Base-by-base conservation (phyloP, 2,113 vertebrate species). In the Recurvirostra avosetta region DNA sequence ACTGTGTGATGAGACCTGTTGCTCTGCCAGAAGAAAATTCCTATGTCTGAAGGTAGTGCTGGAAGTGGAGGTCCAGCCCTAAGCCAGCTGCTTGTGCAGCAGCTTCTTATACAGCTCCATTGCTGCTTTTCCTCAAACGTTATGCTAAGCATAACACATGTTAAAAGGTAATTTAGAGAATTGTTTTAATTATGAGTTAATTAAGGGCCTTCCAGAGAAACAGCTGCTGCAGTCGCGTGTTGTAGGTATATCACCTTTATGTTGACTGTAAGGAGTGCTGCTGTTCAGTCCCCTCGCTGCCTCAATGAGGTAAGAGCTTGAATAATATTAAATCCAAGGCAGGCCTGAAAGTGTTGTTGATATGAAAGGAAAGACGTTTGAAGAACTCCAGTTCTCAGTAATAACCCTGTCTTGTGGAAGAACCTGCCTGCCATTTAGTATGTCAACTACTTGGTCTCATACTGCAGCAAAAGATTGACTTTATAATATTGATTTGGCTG, bases 11-110 rank as follows among this genome's bases (percentile, higher is more conserved):
- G 74, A 80, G 90, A 75, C 21, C 72, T 66, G 18, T 11, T 75
- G 23, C 67, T 91, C 27, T 95, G 94, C 96, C 95, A 95, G 73
- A 88, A 74, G 53, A 91, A 79, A 95, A 97, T 97, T 96, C 97
- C 90, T 84, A 81, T 93, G 75, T 84, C 86, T 75, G 62, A 92
- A 97, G 63, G 88, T 93, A 92, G 82, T 92, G 85, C 45, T 93
- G 65, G 63, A 94, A 92, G 12, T 41, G 40, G 32, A 88, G n/a
- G 45, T 93, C 67, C 88, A 95, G 68, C 92, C 87, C 90, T 79
- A 82, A 79, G 86, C 49, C 96, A 96, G 84, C 62, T 97, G 94
- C 45, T 88, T 19, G n/a, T 53, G 52, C 86, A 78, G 66, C 49
- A 82, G 27, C 49, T 87, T 66, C 66, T 93, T 53, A 27, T 13